These are phyloP conservation scores for Perithous albicinctus DNA, from an alignment of 2,888 invertebrate species.

Conservation along the genomic window DNA sequence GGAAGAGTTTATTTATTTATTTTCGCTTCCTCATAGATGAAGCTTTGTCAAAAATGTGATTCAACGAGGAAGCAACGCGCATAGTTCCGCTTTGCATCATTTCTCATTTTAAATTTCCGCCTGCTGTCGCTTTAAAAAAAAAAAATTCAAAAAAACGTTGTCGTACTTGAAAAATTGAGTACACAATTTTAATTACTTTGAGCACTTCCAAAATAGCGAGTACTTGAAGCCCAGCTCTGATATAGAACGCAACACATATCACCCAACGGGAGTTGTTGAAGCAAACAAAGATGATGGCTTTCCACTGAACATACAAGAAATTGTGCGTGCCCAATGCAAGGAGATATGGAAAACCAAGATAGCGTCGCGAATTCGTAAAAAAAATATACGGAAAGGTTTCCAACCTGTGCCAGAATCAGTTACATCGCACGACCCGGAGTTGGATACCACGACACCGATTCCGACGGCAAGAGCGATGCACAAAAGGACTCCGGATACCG, in stretches of 20 bases:
- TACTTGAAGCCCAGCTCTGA: no score
- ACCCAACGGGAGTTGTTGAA: neutral
- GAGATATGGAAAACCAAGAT: neutral
- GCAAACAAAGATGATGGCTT: neutral
- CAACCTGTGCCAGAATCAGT: slow-evolving; percentile 73
- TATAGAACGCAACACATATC: neutral
- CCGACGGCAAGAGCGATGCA: slow-evolving; percentile 88
- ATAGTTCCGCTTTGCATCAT: no score
- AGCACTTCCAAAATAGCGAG: no score
- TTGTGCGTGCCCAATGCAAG: neutral
- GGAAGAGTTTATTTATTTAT: no score
- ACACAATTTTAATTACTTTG: no score
- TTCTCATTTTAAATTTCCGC: no score
- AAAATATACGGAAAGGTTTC: slow-evolving; percentile 60
- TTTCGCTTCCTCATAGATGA: no score
- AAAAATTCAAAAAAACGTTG: no score
- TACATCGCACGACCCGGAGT: slow-evolving; percentile 73
- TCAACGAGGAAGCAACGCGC: no score
- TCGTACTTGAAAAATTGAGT: no score
- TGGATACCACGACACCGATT: slow-evolving; percentile 80
- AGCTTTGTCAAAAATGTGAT: no score
- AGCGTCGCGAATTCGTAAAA: neutral
- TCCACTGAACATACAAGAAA: neutral
- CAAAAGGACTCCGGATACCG: slow-evolving; percentile 88
- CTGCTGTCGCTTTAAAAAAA: no score